Evolutionary conservation across 2,888 invertebrate genomes (phyloP).

Genomic region (Cantharis rufa): DNA sequence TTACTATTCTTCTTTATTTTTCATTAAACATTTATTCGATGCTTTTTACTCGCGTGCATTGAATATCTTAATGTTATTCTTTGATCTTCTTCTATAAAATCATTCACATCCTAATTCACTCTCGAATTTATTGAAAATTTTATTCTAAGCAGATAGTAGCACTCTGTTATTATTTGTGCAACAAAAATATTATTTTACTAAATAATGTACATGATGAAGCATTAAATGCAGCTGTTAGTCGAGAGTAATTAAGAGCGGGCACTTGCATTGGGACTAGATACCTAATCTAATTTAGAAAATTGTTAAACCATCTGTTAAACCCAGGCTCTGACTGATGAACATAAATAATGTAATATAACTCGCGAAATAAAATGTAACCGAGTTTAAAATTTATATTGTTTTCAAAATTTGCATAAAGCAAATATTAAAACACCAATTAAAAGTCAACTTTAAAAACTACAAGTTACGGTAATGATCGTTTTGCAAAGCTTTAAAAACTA

Average conservation of each 20-base stretch:
- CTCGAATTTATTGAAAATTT: constrained; percentile 9
- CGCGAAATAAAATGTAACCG: not conserved
- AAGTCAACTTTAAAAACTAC: not conserved
- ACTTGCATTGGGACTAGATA: too few species aligned
- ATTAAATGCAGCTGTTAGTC: too few species aligned
- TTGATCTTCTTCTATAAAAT: constrained; percentile 18
- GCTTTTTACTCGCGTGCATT: constrained; percentile 16
- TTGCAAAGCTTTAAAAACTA: not conserved
- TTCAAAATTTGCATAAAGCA: not conserved
- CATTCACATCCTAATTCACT: constrained; percentile 20
- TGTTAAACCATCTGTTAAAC: not conserved
- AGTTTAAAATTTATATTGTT: not conserved
- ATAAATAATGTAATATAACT: not conserved
- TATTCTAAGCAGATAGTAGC: not conserved
- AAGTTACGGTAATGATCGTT: not conserved
- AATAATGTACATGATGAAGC: too few species aligned
- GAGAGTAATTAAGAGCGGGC: too few species aligned
- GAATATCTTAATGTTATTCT: constrained; percentile 26
- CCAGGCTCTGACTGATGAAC: not conserved
- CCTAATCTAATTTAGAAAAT: too few species aligned
- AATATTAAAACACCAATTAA: not conserved
- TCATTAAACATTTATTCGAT: constrained; percentile 22
- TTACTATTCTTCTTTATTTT: constrained; percentile 13
- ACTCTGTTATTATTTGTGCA: not conserved
- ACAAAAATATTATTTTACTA: too few species aligned